Percentiles rank a stretch among this genome's conserved stretches.
phyloP scores from a whole-genome alignment of 2,797 vertebrate genomes.

The Squalus acanthias region DNA sequence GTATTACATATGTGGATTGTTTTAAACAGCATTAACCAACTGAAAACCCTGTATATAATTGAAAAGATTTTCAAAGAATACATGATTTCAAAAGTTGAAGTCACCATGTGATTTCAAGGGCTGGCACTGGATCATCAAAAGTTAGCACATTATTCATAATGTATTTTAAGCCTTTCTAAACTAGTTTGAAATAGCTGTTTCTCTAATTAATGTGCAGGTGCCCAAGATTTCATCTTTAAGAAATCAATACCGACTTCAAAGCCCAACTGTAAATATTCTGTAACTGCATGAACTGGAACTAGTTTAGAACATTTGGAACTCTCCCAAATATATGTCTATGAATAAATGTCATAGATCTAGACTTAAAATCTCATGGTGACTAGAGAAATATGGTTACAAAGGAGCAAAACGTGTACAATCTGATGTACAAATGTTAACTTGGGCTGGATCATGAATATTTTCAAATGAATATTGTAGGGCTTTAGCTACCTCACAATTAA shows the following conservation, averaged over 20 bases:
- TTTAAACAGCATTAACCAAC: conserved; percentile 27
- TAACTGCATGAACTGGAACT: neutral
- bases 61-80: conserved; percentile 44
- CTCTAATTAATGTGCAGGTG: neutral
- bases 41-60: conserved; percentile 34
- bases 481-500: neutral
- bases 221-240: conserved; percentile 4
- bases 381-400: neutral
- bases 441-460: neutral
- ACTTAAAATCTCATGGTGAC: conserved; percentile 23
- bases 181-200: neutral
- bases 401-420: neutral
- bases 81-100: conserved; percentile 60
- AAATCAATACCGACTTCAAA: conserved; percentile 26
- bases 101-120: conserved; percentile 35
- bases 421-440: conserved; percentile 9
- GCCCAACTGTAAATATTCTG: conserved; percentile 18
- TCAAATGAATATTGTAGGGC: neutral
- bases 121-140: conserved; percentile 37
- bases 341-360: neutral
- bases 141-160: neutral
- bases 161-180: neutral
- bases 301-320: neutral
- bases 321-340: neutral
- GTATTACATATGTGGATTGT: conserved; percentile 25